Base-by-base conservation (phyloP, 2,113 vertebrate species). In the Aramus guarauna region DNA sequence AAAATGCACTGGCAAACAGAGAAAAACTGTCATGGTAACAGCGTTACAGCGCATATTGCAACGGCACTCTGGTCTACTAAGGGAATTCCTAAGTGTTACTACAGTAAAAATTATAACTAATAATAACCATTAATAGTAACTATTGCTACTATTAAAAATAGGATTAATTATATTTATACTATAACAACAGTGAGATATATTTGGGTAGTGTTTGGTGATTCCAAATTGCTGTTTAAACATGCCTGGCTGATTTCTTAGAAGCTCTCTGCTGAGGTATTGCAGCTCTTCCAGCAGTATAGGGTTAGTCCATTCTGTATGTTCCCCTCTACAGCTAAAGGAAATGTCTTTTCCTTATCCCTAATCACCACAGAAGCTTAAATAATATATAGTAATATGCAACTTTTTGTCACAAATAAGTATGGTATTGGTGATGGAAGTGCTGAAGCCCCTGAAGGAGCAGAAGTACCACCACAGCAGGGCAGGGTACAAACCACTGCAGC, bases 1-100 rank as follows among this genome's bases (percentile, higher is more conserved):
- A 90, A 90, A 96, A 96, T 92, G 96, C 69, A 6, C 81, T 5
- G 8, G 77, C 96, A 96, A 96, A 97, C 95, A 97, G 94, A 96
- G 94, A 58, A 53, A 6, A 93, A 94, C 43, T 93, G 93, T 56
- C 96, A 96, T 96, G 92, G 94, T 43, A 96, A 97, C 96, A 91
- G 77, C 0, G 45, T 90, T 59, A 58, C 87, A 66, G 85, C 1
- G 6, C 60, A 4, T 66, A 76, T 64, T 87, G 92, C 87, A 76
- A 6, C 21, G 92, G 84, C 84, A 62, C 74, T 80, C 93, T 18
- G 74, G 30, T 62, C 84, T 74, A 36, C 53, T 9, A 9, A 90
- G 84, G 87, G 93, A 96, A 96, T 97, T 96, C 94, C 96, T 82
- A 27, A 87, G 81, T 72, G 77, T 62, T 90, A 95, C 94, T 87